Conservation (phyloP, 1,140 invertebrate genomes). For the Cydia splendana region DNA sequence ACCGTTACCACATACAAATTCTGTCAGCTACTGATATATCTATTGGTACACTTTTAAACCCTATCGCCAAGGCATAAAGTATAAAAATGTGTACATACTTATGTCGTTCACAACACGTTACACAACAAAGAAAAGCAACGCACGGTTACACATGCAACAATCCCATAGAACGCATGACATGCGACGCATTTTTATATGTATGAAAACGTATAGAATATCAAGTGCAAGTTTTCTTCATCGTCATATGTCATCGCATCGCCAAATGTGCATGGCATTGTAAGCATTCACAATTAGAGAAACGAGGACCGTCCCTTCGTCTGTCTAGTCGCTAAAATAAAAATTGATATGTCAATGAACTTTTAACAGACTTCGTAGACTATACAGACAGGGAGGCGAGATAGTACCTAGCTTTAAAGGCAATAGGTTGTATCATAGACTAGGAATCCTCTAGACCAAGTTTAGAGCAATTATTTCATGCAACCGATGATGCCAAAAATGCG, state of each 20-base stretch:
- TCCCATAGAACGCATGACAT: neutral
- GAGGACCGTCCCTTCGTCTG: neutral
- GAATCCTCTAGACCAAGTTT: no score
- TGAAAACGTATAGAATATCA: neutral
- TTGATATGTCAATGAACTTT: neutral
- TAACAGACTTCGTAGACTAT: neutral
- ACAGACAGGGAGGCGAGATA: neutral
- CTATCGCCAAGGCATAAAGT: neutral
- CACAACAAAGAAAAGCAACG: neutral
- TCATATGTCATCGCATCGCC: neutral
- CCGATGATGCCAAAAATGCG: no score
- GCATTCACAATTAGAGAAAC: neutral
- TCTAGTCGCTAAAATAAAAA: neutral
- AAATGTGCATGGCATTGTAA: constrained; percentile 2
- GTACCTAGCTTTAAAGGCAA: no score
- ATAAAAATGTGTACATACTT: neutral
- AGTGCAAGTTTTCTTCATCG: neutral
- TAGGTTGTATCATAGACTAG: no score
- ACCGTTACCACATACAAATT: constrained; percentile 6
- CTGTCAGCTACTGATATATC: neutral
- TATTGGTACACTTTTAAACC: neutral
- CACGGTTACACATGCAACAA: constrained; percentile 10
- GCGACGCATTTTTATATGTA: neutral
- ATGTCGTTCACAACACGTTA: neutral
- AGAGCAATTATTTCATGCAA: no score